Evolutionary conservation across 2,113 vertebrate genomes (phyloP).

Genomic region (Chlamydotis undulata): DNA sequence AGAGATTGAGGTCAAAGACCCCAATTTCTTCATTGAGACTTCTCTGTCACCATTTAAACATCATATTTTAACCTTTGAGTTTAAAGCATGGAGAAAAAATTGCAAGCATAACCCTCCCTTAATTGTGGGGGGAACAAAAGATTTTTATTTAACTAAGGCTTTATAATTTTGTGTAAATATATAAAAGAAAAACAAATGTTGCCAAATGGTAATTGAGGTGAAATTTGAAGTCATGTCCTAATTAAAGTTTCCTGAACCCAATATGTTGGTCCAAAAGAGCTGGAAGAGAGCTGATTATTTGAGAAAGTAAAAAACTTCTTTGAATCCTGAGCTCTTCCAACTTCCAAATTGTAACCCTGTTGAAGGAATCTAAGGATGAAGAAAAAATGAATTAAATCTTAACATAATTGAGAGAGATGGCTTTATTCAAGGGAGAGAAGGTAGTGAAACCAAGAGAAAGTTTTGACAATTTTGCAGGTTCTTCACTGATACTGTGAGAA

Average conservation of each 20-base stretch:
- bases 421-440: neutral
- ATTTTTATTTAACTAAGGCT: neutral
- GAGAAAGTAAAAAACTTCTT: neutral
- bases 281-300: neutral
- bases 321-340: neutral
- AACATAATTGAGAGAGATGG: neutral
- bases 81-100: constrained; percentile 67
- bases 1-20: constrained; percentile 75
- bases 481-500: neutral
- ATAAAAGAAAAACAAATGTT: constrained; percentile 5
- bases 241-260: constrained; percentile 6
- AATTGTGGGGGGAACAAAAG: neutral
- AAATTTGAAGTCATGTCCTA: constrained; percentile 3
- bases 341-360: neutral
- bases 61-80: constrained; percentile 72
- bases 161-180: constrained; percentile 58
- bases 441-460: neutral
- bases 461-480: neutral
- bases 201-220: constrained; percentile 37
- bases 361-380: neutral
- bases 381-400: neutral
- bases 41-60: constrained; percentile 66
- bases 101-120: constrained; percentile 42
- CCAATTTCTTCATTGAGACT: constrained; percentile 73
- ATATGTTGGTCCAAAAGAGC: neutral